These are phyloP conservation scores for Cotesia typhae DNA, from an alignment of 1,140 invertebrate species.

Conservation along the genomic window DNA sequence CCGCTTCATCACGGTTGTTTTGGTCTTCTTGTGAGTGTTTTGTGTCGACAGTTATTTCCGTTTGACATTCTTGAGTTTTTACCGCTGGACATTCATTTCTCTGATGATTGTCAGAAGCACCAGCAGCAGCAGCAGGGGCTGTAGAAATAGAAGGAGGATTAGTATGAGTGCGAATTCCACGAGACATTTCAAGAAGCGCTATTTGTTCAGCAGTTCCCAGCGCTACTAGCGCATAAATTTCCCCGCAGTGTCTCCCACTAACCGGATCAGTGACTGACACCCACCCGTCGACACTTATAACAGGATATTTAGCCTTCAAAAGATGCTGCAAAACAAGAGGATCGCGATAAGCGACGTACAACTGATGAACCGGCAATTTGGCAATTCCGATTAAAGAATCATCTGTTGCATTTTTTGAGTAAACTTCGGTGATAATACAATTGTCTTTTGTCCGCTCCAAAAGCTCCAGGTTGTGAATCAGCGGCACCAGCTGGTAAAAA, in stretches of 20 bases:
- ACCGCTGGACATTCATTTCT: slow-evolving; percentile 8
- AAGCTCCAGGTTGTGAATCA: slow-evolving; percentile 67
- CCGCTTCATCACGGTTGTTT: slow-evolving; percentile 31
- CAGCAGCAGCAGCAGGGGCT: background rate
- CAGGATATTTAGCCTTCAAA: slow-evolving; percentile 64
- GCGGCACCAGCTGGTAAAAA: slow-evolving; percentile 68
- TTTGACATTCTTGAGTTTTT: slow-evolving; percentile 56
- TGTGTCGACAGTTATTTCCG: slow-evolving; percentile 52
- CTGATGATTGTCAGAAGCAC: background rate
- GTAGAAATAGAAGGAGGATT: background rate
- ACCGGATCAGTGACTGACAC: slow-evolving; percentile 64
- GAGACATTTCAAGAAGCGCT: slow-evolving; percentile 65
- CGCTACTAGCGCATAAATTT: slow-evolving; percentile 68
- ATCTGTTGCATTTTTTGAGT: slow-evolving; percentile 55
- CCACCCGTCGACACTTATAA: slow-evolving; percentile 71
- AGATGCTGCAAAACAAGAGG: slow-evolving; percentile 67
- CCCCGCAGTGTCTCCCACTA: slow-evolving; percentile 60
- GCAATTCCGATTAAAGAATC: slow-evolving; percentile 66
- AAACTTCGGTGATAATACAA: slow-evolving; percentile 68
- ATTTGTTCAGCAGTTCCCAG: slow-evolving; percentile 71
- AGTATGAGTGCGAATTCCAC: slow-evolving; percentile 57
- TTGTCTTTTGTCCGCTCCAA: slow-evolving; percentile 68
- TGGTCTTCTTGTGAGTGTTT: slow-evolving; percentile 32
- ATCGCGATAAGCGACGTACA: slow-evolving; percentile 71
- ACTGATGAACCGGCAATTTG: slow-evolving; percentile 69